Percentiles rank a stretch among this genome's conserved stretches.
phyloP scores from a whole-genome alignment of 2,888 invertebrate species.

The Torymus texanus region DNA sequence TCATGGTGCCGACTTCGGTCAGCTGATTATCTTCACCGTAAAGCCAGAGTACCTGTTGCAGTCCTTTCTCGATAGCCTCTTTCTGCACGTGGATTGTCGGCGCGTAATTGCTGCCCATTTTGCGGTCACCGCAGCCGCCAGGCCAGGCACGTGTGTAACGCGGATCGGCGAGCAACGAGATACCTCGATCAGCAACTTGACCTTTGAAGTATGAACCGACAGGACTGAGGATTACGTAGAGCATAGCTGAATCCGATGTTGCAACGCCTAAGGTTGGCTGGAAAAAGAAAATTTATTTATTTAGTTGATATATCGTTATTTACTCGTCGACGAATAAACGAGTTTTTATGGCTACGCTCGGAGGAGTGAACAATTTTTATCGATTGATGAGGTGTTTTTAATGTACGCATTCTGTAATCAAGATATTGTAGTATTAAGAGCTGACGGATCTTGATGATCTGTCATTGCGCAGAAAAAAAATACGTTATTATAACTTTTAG shows the following conservation, averaged over 20 bases:
- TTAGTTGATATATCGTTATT: too few relatives aligned
- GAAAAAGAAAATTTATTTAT: constrained; percentile 55
- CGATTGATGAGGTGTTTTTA: too few relatives aligned
- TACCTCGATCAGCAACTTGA: constrained; percentile 79
- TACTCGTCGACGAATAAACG: too few relatives aligned
- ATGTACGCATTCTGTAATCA: too few relatives aligned
- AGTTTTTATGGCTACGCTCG: too few relatives aligned
- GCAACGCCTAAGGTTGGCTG: constrained; percentile 95
- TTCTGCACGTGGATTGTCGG: constrained; percentile 91
- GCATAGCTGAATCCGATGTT: constrained; percentile 88
- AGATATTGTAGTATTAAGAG: too few relatives aligned
- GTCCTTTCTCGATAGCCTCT: constrained; percentile 83
- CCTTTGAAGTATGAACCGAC: constrained; percentile 94
- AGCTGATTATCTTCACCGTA: constrained; percentile 94
- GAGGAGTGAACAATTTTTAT: too few relatives aligned
- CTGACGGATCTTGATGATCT: too few relatives aligned
- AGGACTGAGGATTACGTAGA: constrained; percentile 94
- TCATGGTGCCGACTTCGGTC: constrained; percentile 99
- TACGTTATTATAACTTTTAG: too few relatives aligned
- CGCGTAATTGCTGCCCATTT: constrained; percentile 96
- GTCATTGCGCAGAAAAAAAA: too few relatives aligned
- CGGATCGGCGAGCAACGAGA: constrained; percentile 95
- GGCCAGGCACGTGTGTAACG: constrained; percentile 91
- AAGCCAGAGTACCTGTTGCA: constrained; percentile 97
- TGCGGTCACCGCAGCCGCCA: constrained; percentile 94